A percentile compares a stretch with the other conserved stretches of the same genome.
Evolutionary conservation across 2,113 vertebrate genomes (phyloP).

Genomic region (Dinomys branickii): DNA sequence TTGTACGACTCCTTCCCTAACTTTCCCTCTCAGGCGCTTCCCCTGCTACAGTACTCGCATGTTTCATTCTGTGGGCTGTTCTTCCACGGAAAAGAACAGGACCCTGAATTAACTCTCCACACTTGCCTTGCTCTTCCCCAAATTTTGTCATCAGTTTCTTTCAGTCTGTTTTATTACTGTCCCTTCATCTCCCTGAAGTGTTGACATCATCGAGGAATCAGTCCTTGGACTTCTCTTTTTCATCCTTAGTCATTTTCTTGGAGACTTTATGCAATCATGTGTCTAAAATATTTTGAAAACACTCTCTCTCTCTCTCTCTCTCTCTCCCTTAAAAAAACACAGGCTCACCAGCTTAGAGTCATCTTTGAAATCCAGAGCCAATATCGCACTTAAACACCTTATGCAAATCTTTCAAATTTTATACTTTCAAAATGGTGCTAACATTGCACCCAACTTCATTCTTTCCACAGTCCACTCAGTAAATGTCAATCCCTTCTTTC

Average conservation of each 20-base stretch:
- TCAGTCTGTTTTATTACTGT: not conserved
- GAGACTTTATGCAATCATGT: not conserved
- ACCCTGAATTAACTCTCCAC: not conserved
- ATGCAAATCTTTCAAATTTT: not conserved
- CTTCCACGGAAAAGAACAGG: not conserved
- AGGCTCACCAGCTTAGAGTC: not conserved
- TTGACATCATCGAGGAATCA: not conserved
- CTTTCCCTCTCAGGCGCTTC: not conserved
- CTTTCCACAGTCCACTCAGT: not conserved
- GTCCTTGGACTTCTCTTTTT: not conserved
- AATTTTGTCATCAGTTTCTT: not conserved
- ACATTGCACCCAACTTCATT: not conserved
- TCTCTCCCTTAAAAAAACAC: not conserved
- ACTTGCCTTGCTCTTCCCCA: not conserved
- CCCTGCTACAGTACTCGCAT: not conserved
- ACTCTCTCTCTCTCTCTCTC: not conserved
- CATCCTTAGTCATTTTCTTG: not conserved
- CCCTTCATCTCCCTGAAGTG: not conserved
- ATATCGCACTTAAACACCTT: not conserved
- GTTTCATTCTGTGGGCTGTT: constrained; percentile 23
- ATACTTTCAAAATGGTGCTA: not conserved
- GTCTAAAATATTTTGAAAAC: not conserved
- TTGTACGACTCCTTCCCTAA: not conserved
- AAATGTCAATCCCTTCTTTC: not conserved
- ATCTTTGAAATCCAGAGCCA: not conserved